Base-by-base conservation (phyloP, 2,113 vertebrate genomes). In the Condylura cristata region DNA sequence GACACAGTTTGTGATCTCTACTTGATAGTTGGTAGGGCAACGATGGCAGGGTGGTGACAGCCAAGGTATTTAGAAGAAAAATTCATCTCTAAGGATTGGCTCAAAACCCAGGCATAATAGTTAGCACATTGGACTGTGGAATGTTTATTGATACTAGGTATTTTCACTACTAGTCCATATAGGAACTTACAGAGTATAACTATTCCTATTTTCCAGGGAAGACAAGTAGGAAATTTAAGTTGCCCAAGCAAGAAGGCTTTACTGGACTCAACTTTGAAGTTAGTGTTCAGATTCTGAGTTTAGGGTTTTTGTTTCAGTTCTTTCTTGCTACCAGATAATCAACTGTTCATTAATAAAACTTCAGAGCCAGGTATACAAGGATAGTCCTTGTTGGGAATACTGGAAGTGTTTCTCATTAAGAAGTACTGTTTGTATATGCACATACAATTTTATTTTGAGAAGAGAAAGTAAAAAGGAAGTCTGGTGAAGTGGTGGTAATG, bases 81-180 rank as follows among this genome's bases (percentile, higher is more conserved):
- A 3, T 65, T 39, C 13, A 10, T 28, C 5, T 18, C 1, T 8
- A n/a, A 58, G 20, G 74, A 28, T 4, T 56, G 72, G 37, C 24
- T 60, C 24, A 28, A 58, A 78, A 28, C 28, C 1, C 17, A 12
- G 17, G 9, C 4, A 2, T 3, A 34, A 1, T 4, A 34, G 9
- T 32, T 6, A 6, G 5, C 17, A 16, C 12, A 12, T 5, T 37
- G 1, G 9, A 6, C 0, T 9, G 26, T 37, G 44, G 32, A 10
- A 7, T 3, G 58, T 32, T 48, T 7, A 44, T 58, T 39, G 39
- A 18, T 53, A 1, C 48, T 26, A 41, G 51, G 28, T 41, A 3
- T 24, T 56, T 79, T 58, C 34, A 71, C 6, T 39, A 41, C 58
- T 56, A 48, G 0, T n/a, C 18, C 30, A 18, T 66, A 22, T 5